Evolutionary conservation across 1,140 invertebrate genomes (phyloP), one percentile per base, ranked within the genome.

Genomic region (Aricia agestis): DNA sequence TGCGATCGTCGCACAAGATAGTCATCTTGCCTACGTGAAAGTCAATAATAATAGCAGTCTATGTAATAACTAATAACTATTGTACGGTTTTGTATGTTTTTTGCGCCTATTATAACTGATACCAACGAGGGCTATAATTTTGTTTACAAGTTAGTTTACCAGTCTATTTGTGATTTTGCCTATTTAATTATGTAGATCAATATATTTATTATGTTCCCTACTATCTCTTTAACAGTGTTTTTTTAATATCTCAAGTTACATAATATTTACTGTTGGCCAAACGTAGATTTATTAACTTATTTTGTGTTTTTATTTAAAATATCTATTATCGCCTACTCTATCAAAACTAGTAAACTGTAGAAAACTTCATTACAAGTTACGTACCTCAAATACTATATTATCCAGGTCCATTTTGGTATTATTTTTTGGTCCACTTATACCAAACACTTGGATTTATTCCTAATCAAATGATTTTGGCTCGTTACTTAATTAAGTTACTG

Each of bases 371-470:
- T 25, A 25, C 25, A 36, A 59, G 7, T 17, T n/a, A 74, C 67
- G 57, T 71, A 74, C 73, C 75, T 78, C 76, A 68, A 78, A 75
- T 17, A 36, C 6, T 36, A 71, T 67, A 68, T 57, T 71, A 19
- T 70, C 74, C 25, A 74, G 67, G 65, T 78, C 76, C 72, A 73
- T 73, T 19, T 66, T 19, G n/a, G 59, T n/a, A 18, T 17, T 59
- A 17, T 17, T 9, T 17, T 18, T 7, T 59, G 6, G 3, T 59
- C 15, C 13, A 17, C 10, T 52, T 52, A 52, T 13, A 15, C 9
- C 1, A 52, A 52, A 11, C 45, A 52, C 45, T 52, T 25, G 1
- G 36, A 36, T 36, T 36, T 36, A 9, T 6, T 63, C 17, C 19
- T 25, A 17, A 63, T 18, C 25, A 63, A 66, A 32, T 18, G 13